Percentiles rank a stretch among this genome's conserved stretches.
phyloP scores from a whole-genome alignment of 2,113 vertebrate species.

The Labeo rohita region DNA sequence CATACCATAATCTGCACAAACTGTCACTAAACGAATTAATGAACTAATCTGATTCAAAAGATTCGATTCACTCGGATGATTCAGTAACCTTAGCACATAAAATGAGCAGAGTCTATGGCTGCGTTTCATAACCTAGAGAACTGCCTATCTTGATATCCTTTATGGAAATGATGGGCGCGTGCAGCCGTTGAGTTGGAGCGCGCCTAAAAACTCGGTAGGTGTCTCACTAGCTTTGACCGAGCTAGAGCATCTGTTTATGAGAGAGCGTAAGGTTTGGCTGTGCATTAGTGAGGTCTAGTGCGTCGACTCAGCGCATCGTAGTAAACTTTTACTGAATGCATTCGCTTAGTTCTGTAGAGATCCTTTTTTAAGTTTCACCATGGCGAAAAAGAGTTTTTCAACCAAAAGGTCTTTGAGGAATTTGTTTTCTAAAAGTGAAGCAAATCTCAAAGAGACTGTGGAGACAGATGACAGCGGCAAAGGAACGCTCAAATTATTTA shows the following conservation, averaged over 20 bases:
- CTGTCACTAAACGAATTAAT: too few relatives aligned
- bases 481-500: slow-evolving; percentile 58
- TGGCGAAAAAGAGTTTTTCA: slow-evolving; percentile 32
- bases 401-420: not conserved
- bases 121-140: too few relatives aligned
- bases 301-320: not conserved
- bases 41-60: too few relatives aligned
- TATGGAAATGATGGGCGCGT: not conserved
- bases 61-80: too few relatives aligned
- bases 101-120: not conserved
- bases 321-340: not conserved
- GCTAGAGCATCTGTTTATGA: not conserved
- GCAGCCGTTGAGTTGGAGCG: not conserved
- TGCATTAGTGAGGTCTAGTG: not conserved
- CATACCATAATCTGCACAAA: too few relatives aligned
- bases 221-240: not conserved
- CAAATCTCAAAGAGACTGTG: slow-evolving; percentile 41
- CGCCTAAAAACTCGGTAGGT: not conserved
- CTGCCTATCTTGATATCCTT: not conserved
- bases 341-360: not conserved
- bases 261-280: not conserved
- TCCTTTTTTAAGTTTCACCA: not conserved
- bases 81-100: too few relatives aligned
- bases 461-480: slow-evolving; percentile 44
- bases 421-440: slow-evolving; percentile 49